Percentiles rank a stretch among this genome's conserved stretches.
phyloP scores from a whole-genome alignment of 2,113 vertebrate species.

The Equus quagga region DNA sequence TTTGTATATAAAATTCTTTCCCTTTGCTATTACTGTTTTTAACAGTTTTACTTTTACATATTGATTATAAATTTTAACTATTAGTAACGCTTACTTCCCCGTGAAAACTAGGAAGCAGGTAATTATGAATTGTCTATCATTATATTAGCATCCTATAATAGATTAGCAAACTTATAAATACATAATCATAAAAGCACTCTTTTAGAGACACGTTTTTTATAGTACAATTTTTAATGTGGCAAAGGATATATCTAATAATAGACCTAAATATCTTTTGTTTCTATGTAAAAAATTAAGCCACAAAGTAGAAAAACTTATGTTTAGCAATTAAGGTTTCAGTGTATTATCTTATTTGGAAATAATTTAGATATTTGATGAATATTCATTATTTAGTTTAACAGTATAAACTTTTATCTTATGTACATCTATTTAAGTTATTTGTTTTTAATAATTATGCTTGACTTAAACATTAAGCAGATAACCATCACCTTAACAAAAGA shows the following conservation, averaged over 20 bases:
- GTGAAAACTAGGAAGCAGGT: not conserved
- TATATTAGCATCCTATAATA: not conserved
- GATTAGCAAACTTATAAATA: not conserved
- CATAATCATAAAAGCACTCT: not conserved
- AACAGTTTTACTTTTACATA: not conserved
- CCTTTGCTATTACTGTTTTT: not conserved
- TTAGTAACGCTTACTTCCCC: not conserved
- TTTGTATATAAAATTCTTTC: not conserved
- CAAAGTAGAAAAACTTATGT: not conserved
- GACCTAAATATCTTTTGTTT: not conserved
- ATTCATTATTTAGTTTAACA: not conserved
- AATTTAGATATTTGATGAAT: not conserved
- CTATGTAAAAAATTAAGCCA: not conserved
- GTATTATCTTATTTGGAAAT: not conserved
- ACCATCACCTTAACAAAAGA: not conserved
- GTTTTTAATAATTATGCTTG: not conserved
- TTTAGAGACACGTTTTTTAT: not conserved
- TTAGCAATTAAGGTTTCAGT: not conserved
- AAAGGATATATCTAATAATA: not conserved
- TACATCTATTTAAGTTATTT: not conserved
- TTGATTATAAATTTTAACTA: not conserved
- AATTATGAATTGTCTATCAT: not conserved
- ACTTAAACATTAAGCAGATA: not conserved
- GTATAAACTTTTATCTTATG: not conserved
- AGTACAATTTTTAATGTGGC: not conserved